Evolutionary conservation across 2,888 invertebrate genomes (phyloP).

Genomic region (Apamea sordens): DNA sequence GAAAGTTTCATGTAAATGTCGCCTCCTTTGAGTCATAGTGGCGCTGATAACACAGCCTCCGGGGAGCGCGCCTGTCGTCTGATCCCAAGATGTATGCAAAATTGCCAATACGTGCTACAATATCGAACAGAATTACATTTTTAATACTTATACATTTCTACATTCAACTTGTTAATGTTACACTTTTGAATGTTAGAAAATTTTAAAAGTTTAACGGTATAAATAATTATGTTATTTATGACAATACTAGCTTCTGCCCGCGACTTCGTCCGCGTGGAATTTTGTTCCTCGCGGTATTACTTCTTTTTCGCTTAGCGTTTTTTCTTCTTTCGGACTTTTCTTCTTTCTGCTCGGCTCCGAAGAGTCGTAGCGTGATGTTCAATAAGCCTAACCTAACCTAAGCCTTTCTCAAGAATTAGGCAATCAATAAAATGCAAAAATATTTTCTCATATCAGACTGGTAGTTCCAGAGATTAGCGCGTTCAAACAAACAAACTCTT

Average conservation of each 20-base stretch:
- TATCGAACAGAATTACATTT: constrained; percentile 71
- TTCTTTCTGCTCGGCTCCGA: too few species aligned
- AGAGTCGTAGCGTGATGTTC: too few species aligned
- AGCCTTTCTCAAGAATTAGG: too few species aligned
- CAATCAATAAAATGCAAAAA: too few species aligned
- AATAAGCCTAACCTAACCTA: too few species aligned
- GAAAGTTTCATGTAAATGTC: constrained; percentile 68
- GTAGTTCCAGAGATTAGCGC: too few species aligned
- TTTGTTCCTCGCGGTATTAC: too few species aligned
- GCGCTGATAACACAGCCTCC: constrained; percentile 71
- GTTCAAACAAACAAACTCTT: too few species aligned
- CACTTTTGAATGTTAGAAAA: constrained; percentile 9
- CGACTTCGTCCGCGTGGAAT: too few species aligned
- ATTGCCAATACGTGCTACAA: constrained; percentile 78
- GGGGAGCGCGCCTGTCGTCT: constrained; percentile 69
- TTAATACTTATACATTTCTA: constrained; percentile 67
- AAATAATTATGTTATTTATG: neutral
- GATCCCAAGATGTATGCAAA: constrained; percentile 76
- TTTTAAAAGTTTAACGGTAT: constrained; percentile 3
- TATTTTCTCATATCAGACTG: too few species aligned
- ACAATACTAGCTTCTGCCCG: neutral
- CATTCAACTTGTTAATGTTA: constrained; percentile 29
- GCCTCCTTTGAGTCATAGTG: constrained; percentile 67
- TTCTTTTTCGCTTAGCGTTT: too few species aligned
- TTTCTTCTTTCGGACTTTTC: too few species aligned